Evolutionary conservation across 2,888 invertebrate genomes (phyloP), one percentile per base, ranked within the genome.

Genomic region (Spodoptera picta): DNA sequence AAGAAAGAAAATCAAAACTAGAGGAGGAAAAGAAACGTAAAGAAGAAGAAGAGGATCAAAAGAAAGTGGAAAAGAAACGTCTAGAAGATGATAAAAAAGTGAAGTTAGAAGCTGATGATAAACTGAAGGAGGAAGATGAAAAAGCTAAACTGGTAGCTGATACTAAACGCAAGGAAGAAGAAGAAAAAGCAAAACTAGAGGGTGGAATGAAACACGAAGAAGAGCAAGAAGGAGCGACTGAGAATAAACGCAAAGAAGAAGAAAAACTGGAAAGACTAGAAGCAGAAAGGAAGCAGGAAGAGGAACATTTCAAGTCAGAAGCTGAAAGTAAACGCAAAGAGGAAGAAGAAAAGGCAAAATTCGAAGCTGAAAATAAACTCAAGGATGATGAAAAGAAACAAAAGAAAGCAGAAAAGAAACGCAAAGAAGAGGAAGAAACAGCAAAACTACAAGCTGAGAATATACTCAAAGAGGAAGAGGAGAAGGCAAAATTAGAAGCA

Each of bases 261-360:
- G 50, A 19, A 57, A 14, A 42, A 1, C 65, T 51, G 47, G 9
- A 63, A 53, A 65, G 69, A 5, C 60, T 76, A 60, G 56, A 52
- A 14, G 36, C 41, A 5, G 50, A 59, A n/a, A 51, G 58, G 6
- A 55, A 65, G 50, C 63, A 54, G 52, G 10, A 44, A 49, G 11
- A 65, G 7, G 48, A 64, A 19, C 19, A 19, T 19, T 19, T 19
- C 23, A 19, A 60, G 19, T 10, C 44, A 27, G 14, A 65, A 27
- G 14, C 45, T 46, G 14, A 50, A 12, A 23, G 41, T 0, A 36
- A 36, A 9, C 36, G 7, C 7, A 36, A 36, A 36, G 48, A 14
- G 4, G 31, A 47, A 14, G 19, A 42, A n/a, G 52, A 58, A 11
- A 36, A 36, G n/a, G 31, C 49, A 5, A 43, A 6, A 23, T 61